Conservation (phyloP, 1,140 invertebrate species). For the Eueides isabella region DNA sequence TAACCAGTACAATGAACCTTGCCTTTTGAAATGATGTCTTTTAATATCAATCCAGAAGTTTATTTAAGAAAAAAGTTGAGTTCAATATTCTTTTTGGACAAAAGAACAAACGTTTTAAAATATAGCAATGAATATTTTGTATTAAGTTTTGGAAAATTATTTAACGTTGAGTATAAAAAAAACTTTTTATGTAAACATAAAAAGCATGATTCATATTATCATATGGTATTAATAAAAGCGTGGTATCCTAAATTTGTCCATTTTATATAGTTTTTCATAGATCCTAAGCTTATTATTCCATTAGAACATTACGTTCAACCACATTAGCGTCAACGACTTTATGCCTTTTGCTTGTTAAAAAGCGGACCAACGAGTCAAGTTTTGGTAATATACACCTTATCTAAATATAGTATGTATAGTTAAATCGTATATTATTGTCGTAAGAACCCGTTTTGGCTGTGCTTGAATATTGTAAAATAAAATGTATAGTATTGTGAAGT, state of each 20-base stretch:
- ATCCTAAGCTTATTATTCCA: conserved; percentile 41
- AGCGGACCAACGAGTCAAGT: conserved; percentile 78
- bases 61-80: no score
- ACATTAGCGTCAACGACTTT: conserved; percentile 43
- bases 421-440: conserved; percentile 40
- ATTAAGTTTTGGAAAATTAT: not conserved
- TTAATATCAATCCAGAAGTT: no score
- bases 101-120: no score
- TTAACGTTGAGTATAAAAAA: not conserved
- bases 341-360: conserved; percentile 74
- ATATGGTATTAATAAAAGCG: conserved; percentile 2
- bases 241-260: conserved; percentile 33
- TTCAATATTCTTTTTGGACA: no score
- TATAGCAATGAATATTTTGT: not conserved
- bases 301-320: conserved; percentile 33
- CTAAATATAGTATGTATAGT: conserved; percentile 39
- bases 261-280: conserved; percentile 35
- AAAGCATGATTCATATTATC: conserved; percentile 4
- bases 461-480: conserved; percentile 44
- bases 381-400: conserved; percentile 51
- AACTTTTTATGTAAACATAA: not conserved
- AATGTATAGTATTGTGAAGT: conserved; percentile 36
- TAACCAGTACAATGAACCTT: no score
- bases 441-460: conserved; percentile 47
- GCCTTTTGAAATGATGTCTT: no score